Percentiles rank a stretch among this genome's conserved stretches.
Evolutionary conservation across 2,888 invertebrate species (phyloP).

Genomic region (Homarus gammarus): DNA sequence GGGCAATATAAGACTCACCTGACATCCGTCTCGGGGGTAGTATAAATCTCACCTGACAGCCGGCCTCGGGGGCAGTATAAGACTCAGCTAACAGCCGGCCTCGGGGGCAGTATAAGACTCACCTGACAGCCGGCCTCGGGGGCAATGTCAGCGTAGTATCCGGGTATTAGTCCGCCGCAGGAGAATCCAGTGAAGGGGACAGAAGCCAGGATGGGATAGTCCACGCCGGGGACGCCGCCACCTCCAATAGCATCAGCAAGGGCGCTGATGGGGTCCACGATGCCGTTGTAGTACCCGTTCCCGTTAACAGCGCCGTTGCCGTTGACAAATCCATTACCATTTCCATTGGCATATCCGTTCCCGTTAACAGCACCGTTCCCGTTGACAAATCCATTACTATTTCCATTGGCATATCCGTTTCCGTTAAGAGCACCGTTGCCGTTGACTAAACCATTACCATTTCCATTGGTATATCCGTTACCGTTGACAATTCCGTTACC

Average conservation of each 20-base stretch:
- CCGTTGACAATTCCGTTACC: conserved; percentile 35
- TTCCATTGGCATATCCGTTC: not conserved
- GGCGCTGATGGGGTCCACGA: conserved; percentile 34
- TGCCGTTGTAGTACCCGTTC: conserved; percentile 7
- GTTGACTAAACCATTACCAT: not conserved
- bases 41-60: conserved; percentile 59
- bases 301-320: not conserved
- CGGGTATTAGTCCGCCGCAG: conserved; percentile 54
- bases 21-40: not conserved
- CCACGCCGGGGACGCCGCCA: conserved; percentile 65
- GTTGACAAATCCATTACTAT: too few species aligned
- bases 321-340: conserved; percentile 34
- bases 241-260: conserved; percentile 54
- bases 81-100: conserved; percentile 64
- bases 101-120: not conserved
- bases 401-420: not conserved
- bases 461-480: not conserved
- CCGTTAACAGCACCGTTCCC: conserved; percentile 13
- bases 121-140: conserved; percentile 19
- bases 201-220: conserved; percentile 68
- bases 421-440: not conserved
- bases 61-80: not conserved
- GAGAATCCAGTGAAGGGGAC: conserved; percentile 72
- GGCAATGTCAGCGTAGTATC: conserved; percentile 70
- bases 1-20: conserved; percentile 28